Evolutionary conservation across 2,888 invertebrate genomes (phyloP).

Genomic region (Calliscelio sp.): DNA sequence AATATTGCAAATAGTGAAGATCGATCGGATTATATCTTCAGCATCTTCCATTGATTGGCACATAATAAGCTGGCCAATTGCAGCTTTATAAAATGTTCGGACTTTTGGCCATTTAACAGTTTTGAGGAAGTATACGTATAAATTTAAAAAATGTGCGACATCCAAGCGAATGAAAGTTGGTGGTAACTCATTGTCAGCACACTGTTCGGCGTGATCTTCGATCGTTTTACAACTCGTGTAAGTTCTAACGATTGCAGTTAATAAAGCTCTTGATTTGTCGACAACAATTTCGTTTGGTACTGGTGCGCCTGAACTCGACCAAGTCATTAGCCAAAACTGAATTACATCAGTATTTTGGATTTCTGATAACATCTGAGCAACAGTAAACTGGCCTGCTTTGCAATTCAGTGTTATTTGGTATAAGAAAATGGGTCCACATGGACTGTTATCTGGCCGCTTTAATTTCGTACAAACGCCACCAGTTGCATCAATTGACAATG

Average conservation of each 20-base stretch:
- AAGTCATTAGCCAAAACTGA: slow-evolving; percentile 72
- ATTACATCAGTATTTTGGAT: slow-evolving; percentile 63
- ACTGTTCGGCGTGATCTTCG: slow-evolving; percentile 68
- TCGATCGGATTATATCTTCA: not conserved
- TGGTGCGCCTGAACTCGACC: slow-evolving; percentile 70
- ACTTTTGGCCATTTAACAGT: not conserved
- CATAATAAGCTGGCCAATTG: slow-evolving; percentile 15
- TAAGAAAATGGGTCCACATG: slow-evolving; percentile 59
- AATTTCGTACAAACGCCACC: slow-evolving; percentile 59
- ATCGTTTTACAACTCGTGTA: slow-evolving; percentile 66
- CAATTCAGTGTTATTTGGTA: slow-evolving; percentile 64
- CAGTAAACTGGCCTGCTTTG: slow-evolving; percentile 67
- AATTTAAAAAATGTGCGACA: slow-evolving; percentile 69
- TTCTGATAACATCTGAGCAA: slow-evolving; percentile 73
- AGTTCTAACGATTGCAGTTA: slow-evolving; percentile 65
- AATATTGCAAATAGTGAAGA: slow-evolving; percentile 14
- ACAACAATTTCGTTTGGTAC: slow-evolving; percentile 70
- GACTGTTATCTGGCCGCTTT: slow-evolving; percentile 12
- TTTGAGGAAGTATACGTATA: slow-evolving; percentile 11
- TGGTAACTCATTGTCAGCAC: not conserved
- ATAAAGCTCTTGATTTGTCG: slow-evolving; percentile 71
- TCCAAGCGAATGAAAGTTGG: slow-evolving; percentile 51
- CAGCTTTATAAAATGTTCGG: slow-evolving; percentile 9
- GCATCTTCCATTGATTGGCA: not conserved
- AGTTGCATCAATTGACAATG: slow-evolving; percentile 69